Evolutionary conservation across 2,797 vertebrate species (phyloP), one percentile per base, ranked within the genome.

Genomic region (Fistularia tabacaria): DNA sequence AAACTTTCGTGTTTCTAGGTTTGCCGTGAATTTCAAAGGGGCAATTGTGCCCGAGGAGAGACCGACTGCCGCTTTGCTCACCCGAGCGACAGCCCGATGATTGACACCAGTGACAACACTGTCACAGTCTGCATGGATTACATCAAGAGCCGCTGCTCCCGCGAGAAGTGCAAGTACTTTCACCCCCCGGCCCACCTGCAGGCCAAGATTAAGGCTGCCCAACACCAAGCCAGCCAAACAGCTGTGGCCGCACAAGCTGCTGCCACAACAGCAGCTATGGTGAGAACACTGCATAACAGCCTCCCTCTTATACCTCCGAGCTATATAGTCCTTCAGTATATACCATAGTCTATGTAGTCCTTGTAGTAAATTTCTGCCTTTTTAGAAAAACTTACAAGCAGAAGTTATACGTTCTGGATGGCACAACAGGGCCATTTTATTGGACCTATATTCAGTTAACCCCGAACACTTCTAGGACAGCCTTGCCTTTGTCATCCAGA

Each of bases 121-220:
- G 94, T 96, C 89, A 97, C 94, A 69, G 95, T 97, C 86, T 97
- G 95, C 92, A 97, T 97, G 95, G 95, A 97, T 93, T 96, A 94
- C 91, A 95, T 97, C 93, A 97, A 97, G 91, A 94, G 94, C 88
- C 95, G 95, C 91, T 97, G 95, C 92, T 95, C 94, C 87, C 93
- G 95, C 77, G 94, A 97, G 92, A 97, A 96, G 93, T 97, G 95
- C 93, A 97, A 97, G 90, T 97, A 97, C 93, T 97, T 97, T 92
- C 95, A 97, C 89, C 95, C 95, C 65, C 94, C 95, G 79, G 94
- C 94, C 79, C 95, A 97, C 90, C 94, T 97, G 90, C 94, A 96
- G 93, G 94, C 94, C 91, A 96, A 97, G 93, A 96, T 97, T 77
- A 97, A 97, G 92, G 93, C 94, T 25, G 91, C 94, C 54, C 94